Conservation (phyloP, 1,140 invertebrate species). For the Drosophila serrata region DNA sequence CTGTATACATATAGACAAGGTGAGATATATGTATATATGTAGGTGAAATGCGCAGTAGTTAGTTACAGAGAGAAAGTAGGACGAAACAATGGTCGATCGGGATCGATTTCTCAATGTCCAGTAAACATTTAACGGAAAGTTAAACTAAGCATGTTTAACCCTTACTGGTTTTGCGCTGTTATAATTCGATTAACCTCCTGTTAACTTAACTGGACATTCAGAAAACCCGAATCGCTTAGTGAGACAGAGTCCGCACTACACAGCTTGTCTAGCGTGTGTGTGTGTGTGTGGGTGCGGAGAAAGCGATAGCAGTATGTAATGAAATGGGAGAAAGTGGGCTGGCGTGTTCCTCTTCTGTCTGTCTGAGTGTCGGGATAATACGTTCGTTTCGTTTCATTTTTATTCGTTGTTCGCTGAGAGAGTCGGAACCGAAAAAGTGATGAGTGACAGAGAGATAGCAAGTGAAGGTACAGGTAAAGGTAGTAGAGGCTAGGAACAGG, state of each 20-base stretch:
- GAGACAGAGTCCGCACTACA: constrained; percentile 28
- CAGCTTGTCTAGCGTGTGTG: constrained; percentile 1
- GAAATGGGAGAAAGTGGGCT: constrained; percentile 15
- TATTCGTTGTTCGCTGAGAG: constrained; percentile 27
- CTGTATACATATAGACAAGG: constrained; percentile 44
- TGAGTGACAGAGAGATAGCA: constrained; percentile 70
- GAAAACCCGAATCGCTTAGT: constrained; percentile 3
- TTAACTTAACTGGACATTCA: not conserved
- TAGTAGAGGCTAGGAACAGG: constrained; percentile 27
- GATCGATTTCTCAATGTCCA: not conserved
- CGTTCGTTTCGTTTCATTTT: not conserved
- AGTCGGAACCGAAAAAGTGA: constrained; percentile 69
- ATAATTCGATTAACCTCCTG: not conserved
- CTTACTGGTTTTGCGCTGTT: not conserved
- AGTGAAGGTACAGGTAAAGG: constrained; percentile 47
- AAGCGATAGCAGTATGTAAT: constrained; percentile 49
- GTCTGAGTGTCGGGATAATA: constrained; percentile 45
- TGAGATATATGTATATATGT: constrained; percentile 6
- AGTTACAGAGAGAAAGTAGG: constrained; percentile 36
- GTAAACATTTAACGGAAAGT: not conserved
- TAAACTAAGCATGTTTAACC: not conserved
- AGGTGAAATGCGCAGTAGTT: constrained; percentile 25
- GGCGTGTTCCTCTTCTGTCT: constrained; percentile 34
- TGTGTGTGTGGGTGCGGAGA: constrained; percentile 31
- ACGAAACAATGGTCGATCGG: constrained; percentile 36